Base-by-base conservation (phyloP, 2,888 invertebrate genomes). In the Apamea crenata region DNA sequence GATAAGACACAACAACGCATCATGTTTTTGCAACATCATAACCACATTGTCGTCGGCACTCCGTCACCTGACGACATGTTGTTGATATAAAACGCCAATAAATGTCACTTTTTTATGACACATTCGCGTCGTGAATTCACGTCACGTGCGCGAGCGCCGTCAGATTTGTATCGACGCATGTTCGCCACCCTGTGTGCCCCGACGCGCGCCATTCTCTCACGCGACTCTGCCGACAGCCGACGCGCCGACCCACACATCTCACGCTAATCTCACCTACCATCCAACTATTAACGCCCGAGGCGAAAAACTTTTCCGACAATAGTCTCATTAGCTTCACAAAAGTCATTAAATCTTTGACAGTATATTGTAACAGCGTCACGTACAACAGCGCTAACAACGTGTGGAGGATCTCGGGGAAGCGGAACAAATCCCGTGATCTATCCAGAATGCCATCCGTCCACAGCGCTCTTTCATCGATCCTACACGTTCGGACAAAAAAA, bases 51-150 rank as follows among this genome's bases (percentile, higher is more conserved):
- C 91, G 94, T 91, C 93, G 93, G 88, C 92, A 91, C 93, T 93
- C 89, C 92, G 94, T 95, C 96, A 95, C 94, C 94, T 94, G 95
- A 89, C 87, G 92, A 93, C 96, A 95, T 95, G 95, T 94, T 93
- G 95, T 95, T 96, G 96, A 95, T 96, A 96, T 96, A 96, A 97
- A 96, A 95, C 93, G 94, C 96, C 95, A 96, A 96, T 97, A 96
- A 97, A 96, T 94, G 96, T 96, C 96, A 96, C 96, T 96, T 96
- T 96, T 96, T 97, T 96, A 96, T 96, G 96, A 95, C 93, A 92
- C 94, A 90, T 92, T 91, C 93, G 91, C 92, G 91, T 93, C 90
- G 90, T 91, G 94, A 90, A 96, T 95, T 95, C 96, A 92, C 85
- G 95, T 96, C 96, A 96, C 96, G 96, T 95, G 95, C 96, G 95